These are phyloP conservation scores for Selene dorsalis DNA, from an alignment of 2,797 vertebrate genomes.

Conservation along the genomic window DNA sequence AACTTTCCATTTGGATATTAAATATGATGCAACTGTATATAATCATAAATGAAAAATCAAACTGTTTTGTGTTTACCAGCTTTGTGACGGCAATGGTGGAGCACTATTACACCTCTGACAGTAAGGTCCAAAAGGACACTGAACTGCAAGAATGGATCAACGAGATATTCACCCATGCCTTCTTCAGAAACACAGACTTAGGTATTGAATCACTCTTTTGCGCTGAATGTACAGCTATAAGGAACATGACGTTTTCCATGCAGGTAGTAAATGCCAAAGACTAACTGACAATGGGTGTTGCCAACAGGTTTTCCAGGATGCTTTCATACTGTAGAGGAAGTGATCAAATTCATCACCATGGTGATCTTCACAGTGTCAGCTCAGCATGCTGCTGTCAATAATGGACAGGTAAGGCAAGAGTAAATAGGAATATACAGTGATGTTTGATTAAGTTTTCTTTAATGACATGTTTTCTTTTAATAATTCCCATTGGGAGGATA, in stretches of 20 bases:
- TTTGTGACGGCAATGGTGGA: slow-evolving; percentile 34
- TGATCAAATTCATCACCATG: slow-evolving; percentile 78
- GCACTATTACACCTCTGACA: slow-evolving; percentile 64
- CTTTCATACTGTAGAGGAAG: slow-evolving; percentile 65
- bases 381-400: slow-evolving; percentile 76
- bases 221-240: neutral
- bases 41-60: no score
- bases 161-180: slow-evolving; percentile 70
- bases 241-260: no score
- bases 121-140: slow-evolving; percentile 61
- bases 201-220: slow-evolving; percentile 19
- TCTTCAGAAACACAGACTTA: slow-evolving; percentile 52
- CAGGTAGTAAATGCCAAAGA: neutral
- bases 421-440: neutral
- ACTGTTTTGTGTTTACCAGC: no score
- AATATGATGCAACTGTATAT: no score
- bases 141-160: slow-evolving; percentile 75
- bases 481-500: no score
- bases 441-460: no score
- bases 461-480: no score
- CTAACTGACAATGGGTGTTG: neutral
- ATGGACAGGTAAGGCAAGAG: slow-evolving; percentile 67
- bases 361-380: slow-evolving; percentile 76
- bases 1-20: neutral
- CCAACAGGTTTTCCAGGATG: slow-evolving; percentile 58